Evolutionary conservation across 2,888 invertebrate genomes (phyloP).

Genomic region (Alentia gelatinosa): DNA sequence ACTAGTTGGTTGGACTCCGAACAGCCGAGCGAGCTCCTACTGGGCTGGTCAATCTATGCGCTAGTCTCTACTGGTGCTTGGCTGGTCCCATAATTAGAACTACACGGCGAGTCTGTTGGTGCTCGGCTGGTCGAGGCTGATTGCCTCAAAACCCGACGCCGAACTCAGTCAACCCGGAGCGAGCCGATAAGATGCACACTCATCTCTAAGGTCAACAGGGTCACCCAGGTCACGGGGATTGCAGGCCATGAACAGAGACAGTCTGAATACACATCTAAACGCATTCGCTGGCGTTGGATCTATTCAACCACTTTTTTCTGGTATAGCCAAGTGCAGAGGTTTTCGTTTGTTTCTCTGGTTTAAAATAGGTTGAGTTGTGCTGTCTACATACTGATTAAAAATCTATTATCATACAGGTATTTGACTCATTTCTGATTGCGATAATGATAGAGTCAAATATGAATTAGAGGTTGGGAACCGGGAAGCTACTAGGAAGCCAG

Average conservation of each 20-base stretch:
- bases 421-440: too few relatives aligned
- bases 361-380: too few relatives aligned
- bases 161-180: not conserved
- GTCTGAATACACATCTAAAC: not conserved
- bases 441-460: too few relatives aligned
- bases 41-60: not conserved
- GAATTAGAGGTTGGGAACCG: too few relatives aligned
- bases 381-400: too few relatives aligned
- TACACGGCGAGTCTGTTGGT: too few relatives aligned
- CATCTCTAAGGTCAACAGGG: not conserved
- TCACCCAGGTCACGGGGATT: not conserved
- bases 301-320: too few relatives aligned
- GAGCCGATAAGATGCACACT: not conserved
- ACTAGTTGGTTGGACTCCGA: not conserved
- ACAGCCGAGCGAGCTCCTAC: not conserved
- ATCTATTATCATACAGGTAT: too few relatives aligned
- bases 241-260: not conserved
- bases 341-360: too few relatives aligned
- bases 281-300: too few relatives aligned
- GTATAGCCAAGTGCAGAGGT: too few relatives aligned
- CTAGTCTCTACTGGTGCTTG: not conserved
- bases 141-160: not conserved
- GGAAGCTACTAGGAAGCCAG: too few relatives aligned
- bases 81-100: not conserved
- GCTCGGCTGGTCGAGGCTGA: not conserved